Percentiles rank a stretch among this genome's conserved stretches.
phyloP scores from a whole-genome alignment of 1,140 invertebrate species.

The Drosophila ironensis region DNA sequence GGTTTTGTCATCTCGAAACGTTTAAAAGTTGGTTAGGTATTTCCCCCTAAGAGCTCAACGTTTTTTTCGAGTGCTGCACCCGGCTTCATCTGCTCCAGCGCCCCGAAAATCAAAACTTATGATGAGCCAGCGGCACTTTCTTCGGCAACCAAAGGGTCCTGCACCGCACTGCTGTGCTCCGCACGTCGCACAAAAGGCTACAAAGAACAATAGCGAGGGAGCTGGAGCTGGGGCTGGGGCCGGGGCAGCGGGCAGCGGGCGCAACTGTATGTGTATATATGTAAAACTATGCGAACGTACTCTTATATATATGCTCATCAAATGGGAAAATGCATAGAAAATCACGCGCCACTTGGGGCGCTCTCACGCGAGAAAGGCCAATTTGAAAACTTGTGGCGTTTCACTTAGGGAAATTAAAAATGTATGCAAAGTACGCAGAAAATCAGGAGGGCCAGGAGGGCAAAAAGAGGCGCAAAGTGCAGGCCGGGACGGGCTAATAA shows the following conservation, averaged over 20 bases:
- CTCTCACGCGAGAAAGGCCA: constrained; percentile 55
- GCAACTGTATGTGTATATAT: neutral
- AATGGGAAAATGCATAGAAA: constrained; percentile 55
- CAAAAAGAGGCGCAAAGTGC: constrained; percentile 31
- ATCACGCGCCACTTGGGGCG: constrained; percentile 33
- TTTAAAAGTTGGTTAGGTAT: too few species aligned
- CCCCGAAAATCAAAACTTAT: constrained; percentile 66
- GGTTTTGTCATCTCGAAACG: too few species aligned
- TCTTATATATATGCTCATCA: constrained; percentile 27
- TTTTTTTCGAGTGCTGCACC: neutral
- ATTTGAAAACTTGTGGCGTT: constrained; percentile 74
- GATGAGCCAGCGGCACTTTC: constrained; percentile 40
- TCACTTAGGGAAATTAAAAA: constrained; percentile 77
- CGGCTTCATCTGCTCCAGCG: neutral
- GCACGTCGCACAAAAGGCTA: constrained; percentile 52
- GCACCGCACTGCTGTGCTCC: constrained; percentile 1
- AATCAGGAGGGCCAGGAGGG: neutral
- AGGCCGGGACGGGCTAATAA: constrained; percentile 46
- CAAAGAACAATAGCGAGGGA: constrained; percentile 56
- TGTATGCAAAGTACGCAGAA: constrained; percentile 32
- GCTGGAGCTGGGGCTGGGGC: neutral
- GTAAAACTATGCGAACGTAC: too few species aligned
- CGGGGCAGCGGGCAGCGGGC: neutral
- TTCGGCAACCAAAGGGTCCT: constrained; percentile 23
- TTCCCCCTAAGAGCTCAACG: too few species aligned